Base-by-base conservation (phyloP, 2,888 invertebrate species). In the Cheilosia grossa region DNA sequence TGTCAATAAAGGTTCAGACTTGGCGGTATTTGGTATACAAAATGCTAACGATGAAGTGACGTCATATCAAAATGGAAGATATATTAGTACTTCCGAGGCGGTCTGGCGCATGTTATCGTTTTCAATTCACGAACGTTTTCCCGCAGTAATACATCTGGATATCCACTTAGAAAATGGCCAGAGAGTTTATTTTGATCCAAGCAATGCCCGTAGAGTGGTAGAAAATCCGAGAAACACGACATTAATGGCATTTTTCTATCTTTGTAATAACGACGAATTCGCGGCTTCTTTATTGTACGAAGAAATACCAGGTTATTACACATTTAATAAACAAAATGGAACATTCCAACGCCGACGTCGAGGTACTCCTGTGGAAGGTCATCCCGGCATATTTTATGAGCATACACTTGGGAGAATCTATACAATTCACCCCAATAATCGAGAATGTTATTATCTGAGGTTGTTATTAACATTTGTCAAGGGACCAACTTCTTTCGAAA, bases 171-270 rank as follows among this genome's bases (percentile, higher is more conserved):
- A 85, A 77, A 82, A 37, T 27, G 27, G 27, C 5, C 27, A 27
- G 6, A 27, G 27, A 27, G 27, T 27, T 5, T 27, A 27, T 27
- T 27, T 27, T 27, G 6, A 27, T 6, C 27, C 27, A 27, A 27
- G 6, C 6, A 27, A 27, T 27, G 6, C 6, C 13, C 59, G 7
- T 4, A 4, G 1, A 6, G 15, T 40, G 10, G 3, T 3, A 10
- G 10, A 40, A 40, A 40, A 40, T 10, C 13, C 15, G 3, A 7
- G 47, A 47, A 17, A 17, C 17, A 88, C 88, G 44, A 90, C 90
- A 67, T 85, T 91, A n/a, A 88, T 87, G n/a, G 88, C 87, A 27
- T 91, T 91, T 87, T 91, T 91, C 59, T 44, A 85, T 37, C 83
- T 91, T 1, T 90, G 90, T 70, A 56, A 88, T 87, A 87, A 49